Evolutionary conservation across 2,797 vertebrate genomes (phyloP).

Genomic region (Pangasius sanitwongsei): DNA sequence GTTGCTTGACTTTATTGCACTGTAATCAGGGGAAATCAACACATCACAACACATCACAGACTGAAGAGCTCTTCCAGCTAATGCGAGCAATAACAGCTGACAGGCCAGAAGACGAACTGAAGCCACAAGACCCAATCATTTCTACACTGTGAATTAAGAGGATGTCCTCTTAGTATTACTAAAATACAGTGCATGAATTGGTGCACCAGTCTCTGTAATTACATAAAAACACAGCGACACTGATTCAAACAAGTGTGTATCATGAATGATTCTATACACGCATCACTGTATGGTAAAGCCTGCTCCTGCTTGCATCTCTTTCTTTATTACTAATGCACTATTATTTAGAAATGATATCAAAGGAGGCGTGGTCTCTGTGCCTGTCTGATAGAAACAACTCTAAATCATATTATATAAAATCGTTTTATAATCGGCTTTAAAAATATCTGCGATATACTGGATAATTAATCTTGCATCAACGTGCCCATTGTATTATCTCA

Average conservation of each 20-base stretch:
- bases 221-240: not conserved
- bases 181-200: not conserved
- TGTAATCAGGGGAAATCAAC: constrained; percentile 32
- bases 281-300: not conserved
- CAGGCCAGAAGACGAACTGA: not conserved
- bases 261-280: not conserved
- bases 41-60: not conserved
- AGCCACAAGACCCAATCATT: constrained; percentile 21
- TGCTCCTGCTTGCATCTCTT: not conserved
- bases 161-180: not conserved
- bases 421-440: not conserved
- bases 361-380: not conserved
- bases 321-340: not conserved
- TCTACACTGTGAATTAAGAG: constrained; percentile 39
- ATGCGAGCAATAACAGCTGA: constrained; percentile 38
- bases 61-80: constrained; percentile 30
- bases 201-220: not conserved
- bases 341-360: not conserved
- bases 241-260: not conserved
- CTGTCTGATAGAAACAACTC: not conserved
- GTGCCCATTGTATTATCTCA: not conserved
- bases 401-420: not conserved
- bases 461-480: not conserved
- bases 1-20: constrained; percentile 22
- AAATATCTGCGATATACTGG: not conserved